Evolutionary conservation across 2,888 invertebrate genomes (phyloP), one percentile per base, ranked within the genome.

Genomic region (Gortyna flavago): DNA sequence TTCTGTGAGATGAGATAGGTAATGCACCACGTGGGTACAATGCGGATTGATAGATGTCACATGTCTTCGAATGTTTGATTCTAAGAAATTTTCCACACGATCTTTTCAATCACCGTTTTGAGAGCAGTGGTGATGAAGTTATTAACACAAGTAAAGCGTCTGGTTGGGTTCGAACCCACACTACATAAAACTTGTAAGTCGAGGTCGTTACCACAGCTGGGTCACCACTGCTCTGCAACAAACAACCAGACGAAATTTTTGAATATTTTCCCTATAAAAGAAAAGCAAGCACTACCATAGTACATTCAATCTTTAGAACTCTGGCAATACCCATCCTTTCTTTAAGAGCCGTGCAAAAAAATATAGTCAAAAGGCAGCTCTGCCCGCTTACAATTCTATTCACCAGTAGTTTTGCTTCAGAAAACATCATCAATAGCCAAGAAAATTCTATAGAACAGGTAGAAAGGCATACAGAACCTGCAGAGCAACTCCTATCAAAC

Each of bases 401-500:
- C 18, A 38, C n/a, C 25, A 41, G 21, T 38, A 54, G 2, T 13
- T 25, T 32, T 32, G 57, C 48, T 67, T 41, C 8, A 41, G 5
- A 51, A 65, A 18, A 6, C 65, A 32, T 29, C 35, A 13, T 75
- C 16, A 77, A 81, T 61, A 32, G 16, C 32, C 21, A 64, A 62
- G 57, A 54, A 66, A 73, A 62, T 70, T 79, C 79, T 69, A 73
- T 66, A 65, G 65, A 44, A 61, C n/a, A 9, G 32, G 18, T 44
- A 51, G 64, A 75, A 72, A 79, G 25, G 66, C 57, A 44, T 21
- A 48, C 41, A 62, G 38, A 61, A 68, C 64, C 38, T 44, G 48
- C 38, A 41, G 8, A 70, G 38, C 77, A 78, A 79, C 71, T 83
- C 68, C 71, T 71, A 76, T 84, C 75, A 84, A 81, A 77, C 72